phyloP scores from a whole-genome alignment of 2,888 invertebrate genomes.

The Drosophila buzzatii region DNA sequence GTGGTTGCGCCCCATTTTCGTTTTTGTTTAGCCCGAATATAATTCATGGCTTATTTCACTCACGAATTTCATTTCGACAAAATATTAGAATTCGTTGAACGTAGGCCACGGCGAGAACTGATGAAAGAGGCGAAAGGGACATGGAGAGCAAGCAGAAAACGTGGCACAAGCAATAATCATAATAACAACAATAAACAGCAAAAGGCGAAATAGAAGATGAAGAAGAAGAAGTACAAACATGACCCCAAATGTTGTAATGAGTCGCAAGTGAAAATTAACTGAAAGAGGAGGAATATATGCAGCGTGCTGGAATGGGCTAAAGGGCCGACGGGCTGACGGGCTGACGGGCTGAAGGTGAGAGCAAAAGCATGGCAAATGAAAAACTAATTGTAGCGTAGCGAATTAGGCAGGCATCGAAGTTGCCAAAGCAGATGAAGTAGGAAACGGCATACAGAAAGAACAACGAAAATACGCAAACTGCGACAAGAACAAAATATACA shows the following conservation, averaged over 20 bases:
- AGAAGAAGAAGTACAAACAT: constrained; percentile 11
- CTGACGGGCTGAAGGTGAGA: neutral
- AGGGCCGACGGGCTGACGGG: neutral
- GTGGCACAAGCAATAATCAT: constrained; percentile 55
- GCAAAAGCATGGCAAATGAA: constrained; percentile 69
- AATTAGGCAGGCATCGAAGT: constrained; percentile 68
- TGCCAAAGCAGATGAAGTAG: constrained; percentile 33
- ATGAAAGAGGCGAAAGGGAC: constrained; percentile 12
- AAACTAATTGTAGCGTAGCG: constrained; percentile 79
- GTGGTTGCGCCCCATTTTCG: neutral
- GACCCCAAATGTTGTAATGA: constrained; percentile 49
- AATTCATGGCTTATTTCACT: constrained; percentile 71
- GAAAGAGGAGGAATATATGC: neutral
- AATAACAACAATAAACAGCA: constrained; percentile 48
- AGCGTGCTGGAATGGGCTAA: too few relatives aligned
- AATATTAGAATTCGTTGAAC: constrained; percentile 73
- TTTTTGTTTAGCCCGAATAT: constrained; percentile 35
- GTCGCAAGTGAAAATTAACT: constrained; percentile 59
- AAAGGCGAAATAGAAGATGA: constrained; percentile 4
- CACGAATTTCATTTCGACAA: constrained; percentile 76
- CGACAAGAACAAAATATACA: constrained; percentile 4
- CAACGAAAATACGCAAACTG: constrained; percentile 7
- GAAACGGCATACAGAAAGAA: constrained; percentile 9
- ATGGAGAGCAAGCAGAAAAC: constrained; percentile 23
- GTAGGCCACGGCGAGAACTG: constrained; percentile 29